phyloP scores from a whole-genome alignment of 2,113 vertebrate species.

The Garra rufa region DNA sequence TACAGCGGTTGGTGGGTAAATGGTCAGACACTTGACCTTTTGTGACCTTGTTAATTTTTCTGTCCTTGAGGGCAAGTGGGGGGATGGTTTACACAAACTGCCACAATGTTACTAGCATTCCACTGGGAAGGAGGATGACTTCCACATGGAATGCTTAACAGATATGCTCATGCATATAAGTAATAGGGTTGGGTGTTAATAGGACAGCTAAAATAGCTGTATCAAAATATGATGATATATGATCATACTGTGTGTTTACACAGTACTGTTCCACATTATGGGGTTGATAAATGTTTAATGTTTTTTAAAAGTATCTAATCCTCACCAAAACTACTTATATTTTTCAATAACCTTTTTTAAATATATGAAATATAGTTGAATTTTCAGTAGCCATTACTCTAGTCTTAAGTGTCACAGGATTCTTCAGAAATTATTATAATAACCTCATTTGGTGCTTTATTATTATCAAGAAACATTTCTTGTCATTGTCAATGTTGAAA shows the following conservation, averaged over 20 bases:
- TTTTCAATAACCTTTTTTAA: no score
- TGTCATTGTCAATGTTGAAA: not conserved
- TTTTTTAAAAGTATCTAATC: not conserved
- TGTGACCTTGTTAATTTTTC: slow-evolving; percentile 13
- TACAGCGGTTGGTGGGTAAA: not conserved
- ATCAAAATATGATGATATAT: not conserved
- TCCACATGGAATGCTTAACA: not conserved
- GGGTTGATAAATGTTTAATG: not conserved
- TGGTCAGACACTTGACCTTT: slow-evolving; percentile 14
- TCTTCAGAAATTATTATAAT: not conserved
- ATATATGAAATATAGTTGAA: no score
- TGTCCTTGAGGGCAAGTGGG: not conserved
- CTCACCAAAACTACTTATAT: not conserved
- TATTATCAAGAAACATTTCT: not conserved
- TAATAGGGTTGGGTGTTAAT: not conserved
- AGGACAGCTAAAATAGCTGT: not conserved
- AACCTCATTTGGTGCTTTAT: not conserved
- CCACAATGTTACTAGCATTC: slow-evolving; percentile 1
- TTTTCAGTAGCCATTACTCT: not conserved
- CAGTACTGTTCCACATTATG: not conserved
- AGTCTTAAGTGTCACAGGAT: not conserved
- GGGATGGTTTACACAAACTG: slow-evolving; percentile 35
- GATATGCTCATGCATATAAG: not conserved
- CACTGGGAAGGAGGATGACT: not conserved
- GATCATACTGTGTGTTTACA: not conserved